Conservation (phyloP, 2,888 invertebrate genomes). For the Diplolepis rosae region DNA sequence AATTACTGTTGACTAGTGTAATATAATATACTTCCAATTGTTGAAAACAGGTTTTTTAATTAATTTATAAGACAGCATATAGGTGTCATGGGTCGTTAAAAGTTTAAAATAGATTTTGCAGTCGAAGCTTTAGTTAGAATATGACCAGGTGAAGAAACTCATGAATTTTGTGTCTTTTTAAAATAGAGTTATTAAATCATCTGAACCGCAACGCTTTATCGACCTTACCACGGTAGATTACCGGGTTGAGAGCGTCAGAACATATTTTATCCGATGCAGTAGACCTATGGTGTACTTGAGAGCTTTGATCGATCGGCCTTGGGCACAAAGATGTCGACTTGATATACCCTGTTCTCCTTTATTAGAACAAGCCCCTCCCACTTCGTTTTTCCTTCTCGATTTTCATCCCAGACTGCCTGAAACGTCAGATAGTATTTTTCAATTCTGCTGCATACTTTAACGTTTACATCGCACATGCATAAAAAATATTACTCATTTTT, state of each 20-base stretch:
- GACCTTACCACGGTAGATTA: constrained; percentile 7
- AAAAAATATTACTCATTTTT: neutral
- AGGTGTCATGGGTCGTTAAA: neutral
- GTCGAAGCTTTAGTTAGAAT: constrained; percentile 3
- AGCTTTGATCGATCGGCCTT: constrained; percentile 8
- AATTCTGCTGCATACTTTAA: neutral
- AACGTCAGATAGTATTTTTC: neutral
- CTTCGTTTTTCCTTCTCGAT: neutral
- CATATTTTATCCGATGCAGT: constrained; percentile 14
- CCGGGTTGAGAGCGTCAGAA: neutral
- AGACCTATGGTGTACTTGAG: neutral
- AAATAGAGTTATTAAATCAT: constrained; percentile 28
- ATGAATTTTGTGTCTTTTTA: constrained; percentile 19
- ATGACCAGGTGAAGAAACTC: neutral
- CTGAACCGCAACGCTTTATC: constrained; percentile 17
- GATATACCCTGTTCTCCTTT: constrained; percentile 1
- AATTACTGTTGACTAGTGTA: no score
- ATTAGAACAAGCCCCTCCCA: neutral
- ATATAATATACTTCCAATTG: no score
- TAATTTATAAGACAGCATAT: no score
- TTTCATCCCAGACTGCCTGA: neutral
- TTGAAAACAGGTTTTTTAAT: neutral
- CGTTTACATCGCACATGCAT: neutral
- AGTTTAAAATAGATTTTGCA: constrained; percentile 16
- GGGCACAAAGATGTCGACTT: constrained; percentile 9